phyloP scores from a whole-genome alignment of 2,888 invertebrate genomes.

The Sphinx pinastri region DNA sequence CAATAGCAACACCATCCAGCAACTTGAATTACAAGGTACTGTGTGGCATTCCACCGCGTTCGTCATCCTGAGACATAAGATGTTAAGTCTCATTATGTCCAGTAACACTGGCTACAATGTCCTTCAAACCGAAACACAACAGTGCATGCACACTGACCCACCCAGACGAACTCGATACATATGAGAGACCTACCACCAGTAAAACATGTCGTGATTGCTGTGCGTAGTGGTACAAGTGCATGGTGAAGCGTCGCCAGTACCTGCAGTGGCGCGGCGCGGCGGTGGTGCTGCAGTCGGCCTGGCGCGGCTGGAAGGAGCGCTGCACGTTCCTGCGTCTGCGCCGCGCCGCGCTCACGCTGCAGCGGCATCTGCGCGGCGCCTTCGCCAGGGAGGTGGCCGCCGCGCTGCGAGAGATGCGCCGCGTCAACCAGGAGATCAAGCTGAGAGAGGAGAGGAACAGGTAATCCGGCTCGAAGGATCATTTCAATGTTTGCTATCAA shows the following conservation, averaged over 20 bases:
- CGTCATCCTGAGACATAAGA: too few species aligned
- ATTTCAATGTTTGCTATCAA: not conserved
- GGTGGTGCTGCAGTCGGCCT: slow-evolving; percentile 91
- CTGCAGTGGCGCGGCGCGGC: slow-evolving; percentile 86
- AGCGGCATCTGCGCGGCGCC: slow-evolving; percentile 93
- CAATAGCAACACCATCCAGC: too few species aligned
- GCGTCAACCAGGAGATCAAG: slow-evolving; percentile 94
- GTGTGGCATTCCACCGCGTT: too few species aligned
- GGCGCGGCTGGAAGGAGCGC: slow-evolving; percentile 93
- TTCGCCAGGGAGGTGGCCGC: slow-evolving; percentile 95
- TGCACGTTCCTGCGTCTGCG: slow-evolving; percentile 91
- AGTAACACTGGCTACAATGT: too few species aligned
- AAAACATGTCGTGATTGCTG: not conserved
- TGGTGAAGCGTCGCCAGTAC: slow-evolving; percentile 87
- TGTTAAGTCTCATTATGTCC: too few species aligned
- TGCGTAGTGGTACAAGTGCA: slow-evolving; percentile 86
- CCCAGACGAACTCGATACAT: too few species aligned
- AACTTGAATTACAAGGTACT: too few species aligned
- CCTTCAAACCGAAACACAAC: too few species aligned
- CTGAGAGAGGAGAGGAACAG: slow-evolving; percentile 86
- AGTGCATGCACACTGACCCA: too few species aligned
- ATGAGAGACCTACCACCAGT: too few species aligned
- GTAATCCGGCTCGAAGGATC: slow-evolving; percentile 40
- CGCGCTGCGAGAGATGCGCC: slow-evolving; percentile 93
- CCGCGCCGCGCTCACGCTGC: slow-evolving; percentile 93